phyloP scores from a whole-genome alignment of 2,797 vertebrate species.

The Pseudopleuronectes americanus region DNA sequence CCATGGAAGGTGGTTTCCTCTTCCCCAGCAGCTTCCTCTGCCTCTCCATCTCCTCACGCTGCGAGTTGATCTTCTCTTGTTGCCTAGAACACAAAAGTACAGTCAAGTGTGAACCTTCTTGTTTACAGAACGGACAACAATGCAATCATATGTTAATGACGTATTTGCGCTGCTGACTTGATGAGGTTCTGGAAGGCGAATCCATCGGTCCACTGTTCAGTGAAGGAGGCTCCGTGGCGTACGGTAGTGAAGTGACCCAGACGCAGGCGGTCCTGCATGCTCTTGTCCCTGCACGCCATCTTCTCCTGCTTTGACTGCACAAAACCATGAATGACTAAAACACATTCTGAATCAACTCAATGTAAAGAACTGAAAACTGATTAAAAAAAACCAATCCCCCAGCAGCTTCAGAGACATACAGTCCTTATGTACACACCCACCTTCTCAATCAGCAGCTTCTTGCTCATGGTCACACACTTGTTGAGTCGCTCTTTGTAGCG shows the following conservation, averaged over 20 bases:
- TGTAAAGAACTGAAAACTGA: background rate
- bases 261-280: constrained; percentile 96
- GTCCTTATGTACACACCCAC: constrained; percentile 69
- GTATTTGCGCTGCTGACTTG: constrained; percentile 86
- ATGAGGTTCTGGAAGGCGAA: constrained; percentile 98
- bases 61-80: constrained; percentile 96
- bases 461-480: constrained; percentile 98
- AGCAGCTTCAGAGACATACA: too few species aligned
- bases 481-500: constrained; percentile 97
- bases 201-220: constrained; percentile 98
- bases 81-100: constrained; percentile 82
- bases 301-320: constrained; percentile 97
- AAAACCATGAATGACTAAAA: background rate
- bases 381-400: too few species aligned
- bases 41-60: constrained; percentile 97
- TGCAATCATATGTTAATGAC: background rate
- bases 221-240: constrained; percentile 96
- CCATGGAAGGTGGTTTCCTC: constrained; percentile 93
- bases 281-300: constrained; percentile 96
- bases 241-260: constrained; percentile 98
- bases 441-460: constrained; percentile 98
- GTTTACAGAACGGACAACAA: background rate
- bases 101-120: constrained; percentile 1
- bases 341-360: background rate
- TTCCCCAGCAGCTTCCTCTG: constrained; percentile 97